A percentile compares a stretch with the other conserved stretches of the same genome.
Evolutionary conservation across 2,113 vertebrate genomes (phyloP).

Genomic region (Plotosus lineatus): DNA sequence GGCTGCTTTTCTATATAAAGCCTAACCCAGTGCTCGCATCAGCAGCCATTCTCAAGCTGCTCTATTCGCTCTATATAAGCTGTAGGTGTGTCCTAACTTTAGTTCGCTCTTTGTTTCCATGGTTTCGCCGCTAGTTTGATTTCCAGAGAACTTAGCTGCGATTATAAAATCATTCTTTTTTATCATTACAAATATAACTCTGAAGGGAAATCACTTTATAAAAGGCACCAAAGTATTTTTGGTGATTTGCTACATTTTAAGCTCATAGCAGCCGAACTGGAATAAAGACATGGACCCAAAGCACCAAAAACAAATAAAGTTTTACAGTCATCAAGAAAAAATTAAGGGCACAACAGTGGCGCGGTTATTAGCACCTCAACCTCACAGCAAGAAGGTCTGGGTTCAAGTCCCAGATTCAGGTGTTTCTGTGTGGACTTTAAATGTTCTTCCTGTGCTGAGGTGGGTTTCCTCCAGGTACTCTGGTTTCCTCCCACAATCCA

Average conservation of each 20-base stretch:
- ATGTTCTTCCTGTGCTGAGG: no score
- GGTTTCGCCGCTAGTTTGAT: not conserved
- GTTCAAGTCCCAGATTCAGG: no score
- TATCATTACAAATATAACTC: not conserved
- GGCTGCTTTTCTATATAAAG: not conserved
- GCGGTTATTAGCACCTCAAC: no score
- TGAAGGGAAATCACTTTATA: not conserved
- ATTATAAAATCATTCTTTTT: not conserved
- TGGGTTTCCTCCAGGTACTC: no score
- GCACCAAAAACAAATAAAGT: not conserved
- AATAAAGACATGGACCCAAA: not conserved
- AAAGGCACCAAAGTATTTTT: not conserved
- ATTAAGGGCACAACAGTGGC: no score
- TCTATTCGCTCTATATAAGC: not conserved
- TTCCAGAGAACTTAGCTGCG: not conserved
- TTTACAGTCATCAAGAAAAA: not conserved
- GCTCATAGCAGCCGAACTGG: not conserved
- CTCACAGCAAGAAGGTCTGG: no score
- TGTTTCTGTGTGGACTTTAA: no score
- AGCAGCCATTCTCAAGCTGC: not conserved
- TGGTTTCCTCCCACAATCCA: no score
- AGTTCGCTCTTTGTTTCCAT: not conserved
- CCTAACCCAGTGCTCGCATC: not conserved
- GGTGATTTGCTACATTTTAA: not conserved
- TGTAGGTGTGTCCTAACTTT: not conserved